Conservation (phyloP, 2,797 vertebrate genomes). For the Euphonia xanthogaster region DNA sequence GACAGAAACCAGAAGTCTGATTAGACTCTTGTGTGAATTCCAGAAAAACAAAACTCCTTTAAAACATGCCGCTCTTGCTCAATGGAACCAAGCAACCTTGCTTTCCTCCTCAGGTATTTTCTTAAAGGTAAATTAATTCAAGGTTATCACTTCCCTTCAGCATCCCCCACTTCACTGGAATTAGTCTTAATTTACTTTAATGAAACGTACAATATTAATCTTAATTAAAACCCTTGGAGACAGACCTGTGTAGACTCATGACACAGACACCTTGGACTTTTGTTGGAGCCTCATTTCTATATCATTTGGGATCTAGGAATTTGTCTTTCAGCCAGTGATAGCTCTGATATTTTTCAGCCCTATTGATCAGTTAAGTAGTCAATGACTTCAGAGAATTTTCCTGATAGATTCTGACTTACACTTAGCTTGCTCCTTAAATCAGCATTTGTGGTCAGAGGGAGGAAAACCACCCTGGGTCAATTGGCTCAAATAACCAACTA, state of each 20-base stretch:
- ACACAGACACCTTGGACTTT: neutral
- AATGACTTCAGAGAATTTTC: neutral
- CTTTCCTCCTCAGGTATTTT: neutral
- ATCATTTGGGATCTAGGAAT: neutral
- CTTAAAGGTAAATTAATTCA: constrained; percentile 32
- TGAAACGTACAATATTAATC: neutral
- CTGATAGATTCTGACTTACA: neutral
- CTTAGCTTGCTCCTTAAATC: neutral
- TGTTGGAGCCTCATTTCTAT: neutral
- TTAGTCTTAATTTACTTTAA: constrained; percentile 33
- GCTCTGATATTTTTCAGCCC: neutral
- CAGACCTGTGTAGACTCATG: neutral
- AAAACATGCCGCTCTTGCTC: neutral
- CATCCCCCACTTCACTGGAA: neutral
- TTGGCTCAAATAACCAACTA: neutral
- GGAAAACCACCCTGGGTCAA: neutral
- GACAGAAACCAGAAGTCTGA: neutral
- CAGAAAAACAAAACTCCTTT: neutral
- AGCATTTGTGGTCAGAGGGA: neutral
- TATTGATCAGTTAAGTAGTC: neutral
- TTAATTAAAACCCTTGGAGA: constrained; percentile 24
- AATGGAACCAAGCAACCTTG: neutral
- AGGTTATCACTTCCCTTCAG: constrained; percentile 18
- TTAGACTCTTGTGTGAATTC: neutral
- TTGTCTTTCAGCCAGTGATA: neutral